Evolutionary conservation across 2,113 vertebrate genomes (phyloP).

Genomic region (Albula glossodonta): DNA sequence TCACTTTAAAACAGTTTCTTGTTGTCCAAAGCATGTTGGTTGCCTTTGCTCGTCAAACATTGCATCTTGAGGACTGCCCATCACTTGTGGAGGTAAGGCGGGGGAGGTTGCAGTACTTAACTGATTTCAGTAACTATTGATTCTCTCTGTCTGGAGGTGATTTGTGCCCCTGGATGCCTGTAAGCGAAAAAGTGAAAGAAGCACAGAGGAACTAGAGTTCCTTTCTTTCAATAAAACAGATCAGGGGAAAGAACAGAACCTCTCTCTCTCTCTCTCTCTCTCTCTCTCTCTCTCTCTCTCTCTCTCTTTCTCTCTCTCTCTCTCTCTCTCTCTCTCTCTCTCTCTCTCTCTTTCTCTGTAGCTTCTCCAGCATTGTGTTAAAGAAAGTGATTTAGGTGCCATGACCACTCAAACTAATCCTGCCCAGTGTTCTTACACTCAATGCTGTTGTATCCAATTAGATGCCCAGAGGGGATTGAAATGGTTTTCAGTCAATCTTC

Average conservation of each 20-base stretch:
- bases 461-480: constrained; percentile 38
- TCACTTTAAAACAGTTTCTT: constrained; percentile 46
- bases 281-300: constrained; percentile 11
- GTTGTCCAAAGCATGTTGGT: constrained; percentile 47
- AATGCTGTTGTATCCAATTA: constrained; percentile 53
- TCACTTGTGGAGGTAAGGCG: constrained; percentile 33
- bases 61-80: constrained; percentile 57
- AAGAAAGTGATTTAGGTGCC: constrained; percentile 53
- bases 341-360: not conserved
- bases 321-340: constrained; percentile 13
- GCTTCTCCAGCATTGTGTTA: constrained; percentile 7
- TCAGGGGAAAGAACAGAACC: too few relatives aligned
- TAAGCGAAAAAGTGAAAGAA: constrained; percentile 28
- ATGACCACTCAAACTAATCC: constrained; percentile 47
- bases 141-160: constrained; percentile 59
- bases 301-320: not conserved
- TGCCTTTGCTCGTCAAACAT: constrained; percentile 52
- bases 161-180: constrained; percentile 45
- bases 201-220: constrained; percentile 31
- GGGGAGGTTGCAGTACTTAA: constrained; percentile 49
- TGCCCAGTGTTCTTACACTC: constrained; percentile 36
- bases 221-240: constrained; percentile 34
- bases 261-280: not conserved
- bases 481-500: constrained; percentile 43
- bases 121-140: constrained; percentile 61